Evolutionary conservation across 2,113 vertebrate species (phyloP).

Genomic region (Amphiprion percula): DNA sequence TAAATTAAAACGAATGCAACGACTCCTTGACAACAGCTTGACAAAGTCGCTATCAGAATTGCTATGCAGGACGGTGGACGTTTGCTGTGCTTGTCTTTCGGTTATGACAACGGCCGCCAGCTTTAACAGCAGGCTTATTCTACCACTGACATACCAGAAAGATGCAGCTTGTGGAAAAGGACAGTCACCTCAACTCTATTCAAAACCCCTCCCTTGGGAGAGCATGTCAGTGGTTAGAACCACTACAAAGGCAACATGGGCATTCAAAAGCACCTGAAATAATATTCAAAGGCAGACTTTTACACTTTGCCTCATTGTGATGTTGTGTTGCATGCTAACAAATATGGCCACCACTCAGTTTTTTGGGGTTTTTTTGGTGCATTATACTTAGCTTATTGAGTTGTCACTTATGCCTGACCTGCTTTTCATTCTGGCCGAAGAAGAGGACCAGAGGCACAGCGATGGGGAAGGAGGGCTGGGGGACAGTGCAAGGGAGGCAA

Average conservation of each 20-base stretch:
- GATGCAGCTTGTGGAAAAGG: background rate
- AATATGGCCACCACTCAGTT: slow-evolving; percentile 5
- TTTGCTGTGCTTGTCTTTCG: slow-evolving; percentile 11
- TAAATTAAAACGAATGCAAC: background rate
- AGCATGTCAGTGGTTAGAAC: background rate
- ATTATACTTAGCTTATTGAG: slow-evolving; percentile 50
- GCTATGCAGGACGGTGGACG: background rate
- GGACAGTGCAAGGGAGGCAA: background rate
- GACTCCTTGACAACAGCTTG: slow-evolving; percentile 33
- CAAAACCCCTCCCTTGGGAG: slow-evolving; percentile 30
- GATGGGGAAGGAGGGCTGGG: background rate
- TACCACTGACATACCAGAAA: background rate
- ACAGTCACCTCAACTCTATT: slow-evolving; percentile 12
- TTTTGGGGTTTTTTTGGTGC: background rate
- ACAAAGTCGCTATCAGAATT: slow-evolving; percentile 20
- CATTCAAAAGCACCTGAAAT: slow-evolving; percentile 28
- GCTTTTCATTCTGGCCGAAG: slow-evolving; percentile 57
- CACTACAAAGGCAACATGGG: slow-evolving; percentile 20
- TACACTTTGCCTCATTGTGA: slow-evolving; percentile 13
- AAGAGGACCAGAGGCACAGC: slow-evolving; percentile 33
- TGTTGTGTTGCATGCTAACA: slow-evolving; percentile 35
- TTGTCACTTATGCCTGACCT: slow-evolving; percentile 67
- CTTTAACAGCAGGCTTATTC: slow-evolving; percentile 3
- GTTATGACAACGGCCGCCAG: slow-evolving; percentile 14
- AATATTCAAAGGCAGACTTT: slow-evolving; percentile 22